Percentiles rank a stretch among this genome's conserved stretches.
phyloP scores from a whole-genome alignment of 2,888 invertebrate genomes.

The Hybos culiciformis region DNA sequence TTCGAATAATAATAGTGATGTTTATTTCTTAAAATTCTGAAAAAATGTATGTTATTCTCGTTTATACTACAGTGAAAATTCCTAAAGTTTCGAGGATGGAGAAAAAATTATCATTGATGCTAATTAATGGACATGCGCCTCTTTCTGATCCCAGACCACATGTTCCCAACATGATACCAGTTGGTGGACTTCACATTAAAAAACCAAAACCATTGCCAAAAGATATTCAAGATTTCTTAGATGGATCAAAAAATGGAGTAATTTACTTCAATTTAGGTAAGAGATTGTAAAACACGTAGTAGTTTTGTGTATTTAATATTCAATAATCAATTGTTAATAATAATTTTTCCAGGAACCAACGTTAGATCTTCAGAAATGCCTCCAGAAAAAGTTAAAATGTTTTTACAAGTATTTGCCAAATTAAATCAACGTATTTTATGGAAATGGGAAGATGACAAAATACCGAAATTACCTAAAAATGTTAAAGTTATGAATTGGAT shows the following conservation, averaged over 20 bases:
- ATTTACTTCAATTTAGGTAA: slow-evolving; percentile 38
- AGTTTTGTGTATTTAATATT: background rate
- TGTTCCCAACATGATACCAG: slow-evolving; percentile 36
- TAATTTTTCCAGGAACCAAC: slow-evolving; percentile 30
- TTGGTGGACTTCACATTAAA: slow-evolving; percentile 43
- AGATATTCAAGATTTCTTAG: slow-evolving; percentile 34
- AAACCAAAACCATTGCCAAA: slow-evolving; percentile 26
- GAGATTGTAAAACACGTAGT: background rate
- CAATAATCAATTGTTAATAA: background rate
- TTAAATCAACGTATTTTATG: slow-evolving; percentile 36
- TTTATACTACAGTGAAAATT: slow-evolving; percentile 20
- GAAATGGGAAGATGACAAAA: slow-evolving; percentile 37
- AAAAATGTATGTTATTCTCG: background rate
- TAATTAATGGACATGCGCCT: slow-evolving; percentile 39
- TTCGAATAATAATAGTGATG: background rate
- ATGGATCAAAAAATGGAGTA: slow-evolving; percentile 34
- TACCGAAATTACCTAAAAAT: slow-evolving; percentile 31
- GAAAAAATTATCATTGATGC: slow-evolving; percentile 34
- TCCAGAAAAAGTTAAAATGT: slow-evolving; percentile 26
- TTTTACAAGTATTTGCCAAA: slow-evolving; percentile 33
- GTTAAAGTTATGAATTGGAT: slow-evolving; percentile 39
- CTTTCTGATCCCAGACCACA: slow-evolving; percentile 36
- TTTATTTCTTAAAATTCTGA: background rate
- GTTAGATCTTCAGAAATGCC: slow-evolving; percentile 36
- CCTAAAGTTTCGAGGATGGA: slow-evolving; percentile 36